Base-by-base conservation (phyloP, 2,888 invertebrate species). In the Athetis lepigone region DNA sequence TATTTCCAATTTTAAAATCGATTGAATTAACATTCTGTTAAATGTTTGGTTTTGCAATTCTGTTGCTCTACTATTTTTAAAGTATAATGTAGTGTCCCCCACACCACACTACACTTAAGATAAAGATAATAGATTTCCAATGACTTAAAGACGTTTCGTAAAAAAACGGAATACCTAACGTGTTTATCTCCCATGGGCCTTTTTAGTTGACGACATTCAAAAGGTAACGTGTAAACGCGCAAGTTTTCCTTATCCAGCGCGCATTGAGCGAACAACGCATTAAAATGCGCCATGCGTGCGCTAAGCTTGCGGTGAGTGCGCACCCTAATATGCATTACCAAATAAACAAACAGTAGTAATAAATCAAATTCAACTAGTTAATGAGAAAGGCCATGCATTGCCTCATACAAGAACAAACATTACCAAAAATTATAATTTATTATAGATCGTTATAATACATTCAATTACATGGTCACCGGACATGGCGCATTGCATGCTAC, bases 381-480 rank as follows among this genome's bases (percentile, higher is more conserved):
- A 66, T 40, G 40, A 66, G 37, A 25, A 55, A 23, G 11, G 37
- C 5, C 33, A 52, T 46, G 39, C 40, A 42, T 72, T 66, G 33
- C 66, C 33, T 46, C 23, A 47, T n/a, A 39, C 18, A 21, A 42
- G 5, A 43, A 70, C 51, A 50, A 49, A 70, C 45, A 42, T 18
- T 18, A 59, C 36, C 25, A 50, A 60, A 42, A 36, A 6, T 36
- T 43, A 39, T 55, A 55, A 54, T 69, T 51, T 51, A 59, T 59
- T 47, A 55, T 54, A 36, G 13, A 4, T 33, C 33, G 56, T 50
- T 40, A 54, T 39, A 58, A 69, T 72, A 51, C 55, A 63, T 73
- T 70, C 66, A 60, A 73, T 76, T 63, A 63, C 65, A 70, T 51
- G 70, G 70, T 51, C 73, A 57, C 55, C 75, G 47, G 68, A 47